Percentiles rank a stretch among this genome's conserved stretches.
Evolutionary conservation across 1,140 invertebrate species (phyloP).

Genomic region (Lasioglossum baleicum): DNA sequence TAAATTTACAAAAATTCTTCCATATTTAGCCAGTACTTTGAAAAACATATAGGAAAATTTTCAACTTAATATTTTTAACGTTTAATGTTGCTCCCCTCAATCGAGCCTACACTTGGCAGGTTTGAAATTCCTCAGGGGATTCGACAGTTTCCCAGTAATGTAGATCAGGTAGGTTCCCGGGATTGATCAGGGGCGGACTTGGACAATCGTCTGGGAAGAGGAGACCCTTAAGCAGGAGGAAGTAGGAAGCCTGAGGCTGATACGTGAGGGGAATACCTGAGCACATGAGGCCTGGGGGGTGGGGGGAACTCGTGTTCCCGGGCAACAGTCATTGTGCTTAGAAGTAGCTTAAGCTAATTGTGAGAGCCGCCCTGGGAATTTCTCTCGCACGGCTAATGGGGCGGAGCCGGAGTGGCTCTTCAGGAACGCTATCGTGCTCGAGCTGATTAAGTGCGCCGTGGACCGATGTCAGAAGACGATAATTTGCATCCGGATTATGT

Average conservation of each 20-base stretch:
- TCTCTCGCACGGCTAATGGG: slow-evolving; percentile 34
- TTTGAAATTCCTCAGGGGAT: too few relatives aligned
- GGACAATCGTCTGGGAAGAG: too few relatives aligned
- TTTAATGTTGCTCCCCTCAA: too few relatives aligned
- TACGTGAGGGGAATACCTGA: slow-evolving; percentile 50
- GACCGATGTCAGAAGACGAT: slow-evolving; percentile 40
- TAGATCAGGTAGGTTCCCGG: too few relatives aligned
- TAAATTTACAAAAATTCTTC: too few relatives aligned
- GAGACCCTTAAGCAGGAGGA: background rate
- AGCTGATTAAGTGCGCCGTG: slow-evolving; percentile 41
- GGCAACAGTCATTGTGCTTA: slow-evolving; percentile 45
- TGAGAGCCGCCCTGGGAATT: slow-evolving; percentile 50
- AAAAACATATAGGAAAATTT: too few relatives aligned
- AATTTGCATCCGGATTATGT: slow-evolving; percentile 42
- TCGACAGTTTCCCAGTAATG: too few relatives aligned
- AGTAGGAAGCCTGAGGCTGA: background rate
- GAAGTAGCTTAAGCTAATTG: slow-evolving; percentile 62
- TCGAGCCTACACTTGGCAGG: too few relatives aligned
- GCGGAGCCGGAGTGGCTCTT: slow-evolving; percentile 30
- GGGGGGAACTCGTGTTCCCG: slow-evolving; percentile 20
- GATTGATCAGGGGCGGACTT: background rate
- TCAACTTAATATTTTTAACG: too few relatives aligned
- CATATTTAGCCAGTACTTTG: too few relatives aligned
- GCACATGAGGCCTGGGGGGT: background rate
- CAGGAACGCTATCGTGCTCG: slow-evolving; percentile 30